Evolutionary conservation across 1,140 invertebrate genomes (phyloP).

Genomic region (Drosophila ambigua): DNA sequence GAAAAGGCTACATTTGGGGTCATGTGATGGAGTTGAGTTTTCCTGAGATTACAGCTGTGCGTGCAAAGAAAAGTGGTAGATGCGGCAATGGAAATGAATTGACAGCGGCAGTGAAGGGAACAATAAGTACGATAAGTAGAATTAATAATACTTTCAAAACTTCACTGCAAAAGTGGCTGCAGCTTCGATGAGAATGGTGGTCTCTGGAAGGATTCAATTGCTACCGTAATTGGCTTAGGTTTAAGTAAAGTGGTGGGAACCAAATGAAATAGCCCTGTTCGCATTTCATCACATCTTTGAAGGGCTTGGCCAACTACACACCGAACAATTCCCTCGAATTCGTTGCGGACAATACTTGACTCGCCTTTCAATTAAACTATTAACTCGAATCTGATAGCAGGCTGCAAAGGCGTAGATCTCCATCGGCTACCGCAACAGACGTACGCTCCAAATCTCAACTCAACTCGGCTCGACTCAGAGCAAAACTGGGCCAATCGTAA

Average conservation of each 20-base stretch:
- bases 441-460: constrained; percentile 26
- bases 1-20: constrained; percentile 16
- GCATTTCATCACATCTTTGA: constrained; percentile 39
- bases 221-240: no score
- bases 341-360: background rate
- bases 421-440: constrained; percentile 26
- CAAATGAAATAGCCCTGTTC: background rate
- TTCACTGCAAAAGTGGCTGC: no score
- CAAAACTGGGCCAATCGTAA: constrained; percentile 72
- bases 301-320: constrained; percentile 13
- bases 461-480: constrained; percentile 22
- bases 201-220: no score
- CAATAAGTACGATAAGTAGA: no score
- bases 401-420: constrained; percentile 47
- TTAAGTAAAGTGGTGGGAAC: no score
- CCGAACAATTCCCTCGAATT: constrained; percentile 4
- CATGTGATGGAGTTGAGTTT: constrained; percentile 7
- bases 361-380: constrained; percentile 74
- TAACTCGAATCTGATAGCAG: constrained; percentile 69
- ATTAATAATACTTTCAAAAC: no score
- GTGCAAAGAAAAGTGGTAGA: background rate
- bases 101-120: no score
- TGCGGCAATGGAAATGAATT: constrained; percentile 4
- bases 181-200: no score
- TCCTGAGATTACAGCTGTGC: constrained; percentile 4